Conservation (phyloP, 2,888 invertebrate species). For the Drosophila suboccidentalis region DNA sequence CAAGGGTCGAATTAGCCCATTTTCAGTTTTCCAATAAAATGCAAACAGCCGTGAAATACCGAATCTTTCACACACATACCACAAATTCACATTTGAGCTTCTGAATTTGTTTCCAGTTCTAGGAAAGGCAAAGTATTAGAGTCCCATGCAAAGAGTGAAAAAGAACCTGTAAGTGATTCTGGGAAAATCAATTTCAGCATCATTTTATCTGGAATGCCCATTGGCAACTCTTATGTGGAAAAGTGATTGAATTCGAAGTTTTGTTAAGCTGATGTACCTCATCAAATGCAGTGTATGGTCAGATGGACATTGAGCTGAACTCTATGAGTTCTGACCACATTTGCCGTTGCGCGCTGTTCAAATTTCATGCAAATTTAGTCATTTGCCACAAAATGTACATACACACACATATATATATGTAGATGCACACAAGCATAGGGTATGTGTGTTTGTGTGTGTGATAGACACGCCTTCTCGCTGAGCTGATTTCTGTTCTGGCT, state of each 20-base stretch:
- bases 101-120: background rate
- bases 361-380: constrained; percentile 77
- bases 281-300: background rate
- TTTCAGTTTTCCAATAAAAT: background rate
- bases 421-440: constrained; percentile 1
- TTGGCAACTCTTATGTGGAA: too few species aligned
- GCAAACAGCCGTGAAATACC: too few species aligned
- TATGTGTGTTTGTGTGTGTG: constrained; percentile 9
- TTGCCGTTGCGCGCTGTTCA: constrained; percentile 33
- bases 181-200: background rate
- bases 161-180: background rate
- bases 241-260: too few species aligned
- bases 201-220: background rate
- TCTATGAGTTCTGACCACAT: constrained; percentile 27
- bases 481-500: constrained; percentile 10
- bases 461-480: constrained; percentile 22
- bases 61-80: background rate
- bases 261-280: background rate
- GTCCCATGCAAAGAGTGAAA: background rate
- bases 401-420: constrained; percentile 6
- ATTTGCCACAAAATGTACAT: constrained; percentile 65
- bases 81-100: background rate
- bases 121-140: background rate
- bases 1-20: background rate
- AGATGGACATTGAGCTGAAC: constrained; percentile 23